Conservation (phyloP, 2,113 vertebrate genomes). For the Aramus guarauna region DNA sequence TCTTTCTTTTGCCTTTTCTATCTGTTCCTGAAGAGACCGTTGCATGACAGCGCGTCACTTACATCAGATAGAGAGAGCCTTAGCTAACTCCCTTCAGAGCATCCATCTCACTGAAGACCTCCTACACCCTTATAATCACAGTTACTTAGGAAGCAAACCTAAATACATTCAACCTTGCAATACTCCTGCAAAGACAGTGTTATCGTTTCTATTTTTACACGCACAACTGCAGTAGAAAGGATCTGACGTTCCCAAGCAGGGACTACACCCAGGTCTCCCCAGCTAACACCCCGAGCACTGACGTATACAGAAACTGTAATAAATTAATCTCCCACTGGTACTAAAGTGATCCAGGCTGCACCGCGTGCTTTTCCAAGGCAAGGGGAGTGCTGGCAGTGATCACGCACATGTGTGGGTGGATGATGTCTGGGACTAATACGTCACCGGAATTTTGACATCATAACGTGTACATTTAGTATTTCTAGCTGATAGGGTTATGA, state of each 20-base stretch:
- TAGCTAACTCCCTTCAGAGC: background rate
- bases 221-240: background rate
- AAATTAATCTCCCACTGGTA: background rate
- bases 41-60: fast-evolving
- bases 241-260: background rate
- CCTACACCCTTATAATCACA: background rate
- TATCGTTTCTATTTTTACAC: fast-evolving
- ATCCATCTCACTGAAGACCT: background rate
- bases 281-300: background rate
- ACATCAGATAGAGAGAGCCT: too few species aligned
- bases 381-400: background rate
- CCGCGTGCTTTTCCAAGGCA: background rate
- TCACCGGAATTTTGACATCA: background rate
- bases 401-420: background rate
- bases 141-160: background rate
- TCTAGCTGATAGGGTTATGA: background rate
- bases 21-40: background rate
- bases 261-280: background rate
- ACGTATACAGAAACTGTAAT: background rate
- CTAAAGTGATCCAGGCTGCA: background rate
- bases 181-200: background rate
- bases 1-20: background rate
- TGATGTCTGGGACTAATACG: background rate
- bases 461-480: background rate
- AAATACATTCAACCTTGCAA: fast-evolving